These are phyloP conservation scores for Ptilonorhynchus violaceus DNA, from an alignment of 2,113 vertebrate genomes.

Conservation along the genomic window DNA sequence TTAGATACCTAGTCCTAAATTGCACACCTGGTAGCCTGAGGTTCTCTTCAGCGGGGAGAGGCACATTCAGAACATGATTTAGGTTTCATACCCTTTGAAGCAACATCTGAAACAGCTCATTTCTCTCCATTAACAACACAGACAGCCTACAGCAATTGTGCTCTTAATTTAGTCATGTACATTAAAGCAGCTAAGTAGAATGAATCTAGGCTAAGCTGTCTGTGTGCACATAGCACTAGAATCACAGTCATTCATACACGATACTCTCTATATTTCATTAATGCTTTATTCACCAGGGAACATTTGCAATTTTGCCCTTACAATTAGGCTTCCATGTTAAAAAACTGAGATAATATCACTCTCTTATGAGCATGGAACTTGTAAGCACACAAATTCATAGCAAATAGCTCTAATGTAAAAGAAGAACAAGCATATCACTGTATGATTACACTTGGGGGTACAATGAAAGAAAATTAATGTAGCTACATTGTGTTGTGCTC, in stretches of 20 bases:
- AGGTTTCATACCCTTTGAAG: neutral
- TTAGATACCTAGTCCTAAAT: neutral
- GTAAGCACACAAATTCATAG: neutral
- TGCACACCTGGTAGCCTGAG: neutral
- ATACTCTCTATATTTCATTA: neutral
- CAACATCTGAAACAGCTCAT: neutral
- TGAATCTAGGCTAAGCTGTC: neutral
- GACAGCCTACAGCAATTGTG: neutral
- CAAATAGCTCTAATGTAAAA: neutral
- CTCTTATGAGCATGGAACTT: neutral
- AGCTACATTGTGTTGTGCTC: neutral
- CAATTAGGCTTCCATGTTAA: neutral
- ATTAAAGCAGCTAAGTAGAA: constrained; percentile 11
- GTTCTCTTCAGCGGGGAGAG: neutral
- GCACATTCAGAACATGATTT: neutral
- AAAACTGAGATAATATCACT: neutral
- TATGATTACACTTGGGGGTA: neutral
- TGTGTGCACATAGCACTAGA: neutral
- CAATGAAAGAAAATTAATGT: neutral
- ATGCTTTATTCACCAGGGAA: neutral
- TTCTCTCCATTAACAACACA: constrained; percentile 9
- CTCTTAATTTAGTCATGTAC: constrained; percentile 12
- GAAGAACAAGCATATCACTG: neutral
- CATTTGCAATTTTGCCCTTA: neutral
- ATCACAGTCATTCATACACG: neutral